Base-by-base conservation (phyloP, 2,888 invertebrate species). In the Sussaba pulchella region DNA sequence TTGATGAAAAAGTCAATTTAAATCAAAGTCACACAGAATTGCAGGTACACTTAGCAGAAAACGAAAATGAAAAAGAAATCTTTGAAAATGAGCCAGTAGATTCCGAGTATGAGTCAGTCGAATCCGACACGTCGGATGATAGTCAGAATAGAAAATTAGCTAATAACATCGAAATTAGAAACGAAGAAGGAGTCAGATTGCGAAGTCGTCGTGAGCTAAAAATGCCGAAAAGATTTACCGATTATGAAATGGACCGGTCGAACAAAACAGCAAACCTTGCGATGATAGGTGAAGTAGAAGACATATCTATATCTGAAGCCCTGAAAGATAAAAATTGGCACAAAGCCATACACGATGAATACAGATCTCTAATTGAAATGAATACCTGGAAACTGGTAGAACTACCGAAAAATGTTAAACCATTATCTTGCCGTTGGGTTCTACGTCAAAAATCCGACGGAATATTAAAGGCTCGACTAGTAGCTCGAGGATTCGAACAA, bases 401-500 rank as follows among this genome's bases (percentile, higher is more conserved):
- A 14, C 31, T 52, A 52, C 82, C 83, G 1, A 43, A 85, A 54
- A 59, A 78, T 19, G 66, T 72, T 6, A 31, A 31, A 54, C 86
- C 85, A 1, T 66, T 87, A 24, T 83, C 86, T 1, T 87, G 86
- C 82, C 75, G 77, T 14, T 87, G 87, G 87, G 78, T 87, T 2
- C 14, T 87, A 17, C 77, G 84, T 24, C 66, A 82, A 71, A 88
- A 86, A 59, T 47, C 67, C 59, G 82, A 87, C 81, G 86, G 83
- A 41, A 61, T 70, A 24, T 59, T 69, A 5, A 88, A 87, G 64
- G 87, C 85, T n/a, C 75, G 83, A 69, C 50, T 85, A 17, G 88
- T 89, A 19, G 87, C 80, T 12, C 82, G 83, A 69, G 85, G 87
- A 5, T 88, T 85, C 80, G 83, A 86, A 57, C 88, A 89, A 78